Evolutionary conservation across 1,140 invertebrate genomes (phyloP).

Genomic region (Camponotus floridanus): DNA sequence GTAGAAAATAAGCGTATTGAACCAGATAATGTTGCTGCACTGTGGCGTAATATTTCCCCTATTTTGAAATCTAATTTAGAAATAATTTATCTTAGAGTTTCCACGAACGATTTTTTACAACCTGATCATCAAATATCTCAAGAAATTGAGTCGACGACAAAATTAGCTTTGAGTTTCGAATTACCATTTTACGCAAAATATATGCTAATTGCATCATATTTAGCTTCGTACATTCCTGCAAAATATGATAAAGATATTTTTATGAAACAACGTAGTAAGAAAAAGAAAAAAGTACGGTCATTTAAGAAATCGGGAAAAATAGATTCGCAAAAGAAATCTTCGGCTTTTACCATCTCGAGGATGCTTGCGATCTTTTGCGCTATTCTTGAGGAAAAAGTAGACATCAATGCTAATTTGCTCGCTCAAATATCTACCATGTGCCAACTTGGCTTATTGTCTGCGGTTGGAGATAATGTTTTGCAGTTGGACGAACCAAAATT

Average conservation of each 20-base stretch:
- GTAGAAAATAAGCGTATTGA: constrained; percentile 87
- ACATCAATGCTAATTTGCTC: constrained; percentile 93
- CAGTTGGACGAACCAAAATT: constrained; percentile 90
- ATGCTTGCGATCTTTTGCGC: constrained; percentile 97
- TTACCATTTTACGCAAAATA: constrained; percentile 96
- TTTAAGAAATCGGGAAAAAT: constrained; percentile 83
- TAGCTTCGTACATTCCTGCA: constrained; percentile 96
- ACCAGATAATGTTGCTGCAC: constrained; percentile 88
- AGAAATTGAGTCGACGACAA: constrained; percentile 86
- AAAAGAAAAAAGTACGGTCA: constrained; percentile 83
- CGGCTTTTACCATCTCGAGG: constrained; percentile 93
- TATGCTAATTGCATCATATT: constrained; percentile 94
- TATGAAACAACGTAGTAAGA: constrained; percentile 90
- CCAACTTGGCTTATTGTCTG: constrained; percentile 89
- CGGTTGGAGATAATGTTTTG: constrained; percentile 87
- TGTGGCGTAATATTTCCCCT: constrained; percentile 93
- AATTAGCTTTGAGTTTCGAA: constrained; percentile 91
- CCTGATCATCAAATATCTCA: constrained; percentile 71
- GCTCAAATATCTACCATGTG: constrained; percentile 93
- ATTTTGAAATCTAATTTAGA: constrained; percentile 91
- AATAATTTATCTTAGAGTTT: constrained; percentile 92
- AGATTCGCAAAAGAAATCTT: constrained; percentile 88
- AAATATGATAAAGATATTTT: constrained; percentile 95
- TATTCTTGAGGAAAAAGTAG: constrained; percentile 94
- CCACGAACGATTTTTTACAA: constrained; percentile 75